phyloP scores from a whole-genome alignment of 2,888 invertebrate species.

The Caenorhabditis drosophilae region DNA sequence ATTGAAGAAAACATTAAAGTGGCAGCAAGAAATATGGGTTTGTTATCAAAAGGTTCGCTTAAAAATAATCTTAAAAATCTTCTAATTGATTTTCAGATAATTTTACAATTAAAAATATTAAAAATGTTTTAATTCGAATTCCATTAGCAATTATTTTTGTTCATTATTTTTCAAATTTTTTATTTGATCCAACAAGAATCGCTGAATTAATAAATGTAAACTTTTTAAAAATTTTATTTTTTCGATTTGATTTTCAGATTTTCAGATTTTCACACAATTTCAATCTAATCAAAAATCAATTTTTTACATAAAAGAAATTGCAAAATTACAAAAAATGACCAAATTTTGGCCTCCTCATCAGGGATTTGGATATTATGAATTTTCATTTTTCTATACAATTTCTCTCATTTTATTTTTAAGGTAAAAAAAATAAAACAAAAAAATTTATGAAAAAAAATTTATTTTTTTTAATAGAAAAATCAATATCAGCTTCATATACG shows the following conservation, averaged over 20 bases:
- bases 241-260: background rate
- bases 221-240: background rate
- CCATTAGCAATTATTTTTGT: slow-evolving; percentile 19
- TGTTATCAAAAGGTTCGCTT: too few relatives aligned
- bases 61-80: too few relatives aligned
- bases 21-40: background rate
- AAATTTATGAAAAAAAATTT: too few relatives aligned
- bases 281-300: slow-evolving; percentile 9
- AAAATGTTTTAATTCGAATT: slow-evolving; percentile 13
- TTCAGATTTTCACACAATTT: slow-evolving; percentile 16
- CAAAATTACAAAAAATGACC: slow-evolving; percentile 22
- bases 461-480: slow-evolving; percentile 10
- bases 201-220: background rate
- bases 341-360: slow-evolving; percentile 29
- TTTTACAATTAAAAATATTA: background rate
- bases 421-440: slow-evolving; percentile 6
- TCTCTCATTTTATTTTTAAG: slow-evolving; percentile 17
- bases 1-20: background rate
- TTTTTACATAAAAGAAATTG: slow-evolving; percentile 10
- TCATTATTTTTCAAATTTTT: slow-evolving; percentile 20
- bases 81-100: too few relatives aligned
- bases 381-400: slow-evolving; percentile 18
- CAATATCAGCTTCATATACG: slow-evolving; percentile 10
- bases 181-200: slow-evolving; percentile 5
- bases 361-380: slow-evolving; percentile 19